phyloP scores from a whole-genome alignment of 2,797 vertebrate species.

The Pachyuromys duprasi region DNA sequence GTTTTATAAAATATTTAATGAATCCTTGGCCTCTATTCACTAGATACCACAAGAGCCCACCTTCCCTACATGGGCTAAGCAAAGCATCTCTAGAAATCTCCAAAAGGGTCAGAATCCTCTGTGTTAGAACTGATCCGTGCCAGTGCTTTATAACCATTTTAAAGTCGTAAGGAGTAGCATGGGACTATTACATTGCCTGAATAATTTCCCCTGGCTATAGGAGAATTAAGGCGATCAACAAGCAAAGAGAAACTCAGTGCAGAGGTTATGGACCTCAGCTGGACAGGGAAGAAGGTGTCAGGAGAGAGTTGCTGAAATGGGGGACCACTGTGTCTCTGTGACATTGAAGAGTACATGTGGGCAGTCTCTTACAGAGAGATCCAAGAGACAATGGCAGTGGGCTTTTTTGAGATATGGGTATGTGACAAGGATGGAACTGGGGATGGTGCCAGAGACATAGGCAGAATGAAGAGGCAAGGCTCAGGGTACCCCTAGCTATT shows the following conservation, averaged over 20 bases:
- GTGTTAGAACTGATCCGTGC: not conserved
- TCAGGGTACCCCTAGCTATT: not conserved
- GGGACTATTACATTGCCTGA: not conserved
- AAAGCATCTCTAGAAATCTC: not conserved
- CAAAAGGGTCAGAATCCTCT: not conserved
- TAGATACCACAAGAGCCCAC: not conserved
- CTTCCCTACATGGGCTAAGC: not conserved
- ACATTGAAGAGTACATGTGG: not conserved
- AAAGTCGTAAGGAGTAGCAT: fast-evolving
- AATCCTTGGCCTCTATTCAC: not conserved
- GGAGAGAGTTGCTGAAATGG: not conserved
- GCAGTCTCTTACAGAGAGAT: not conserved
- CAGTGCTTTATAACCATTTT: not conserved
- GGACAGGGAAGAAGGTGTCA: not conserved
- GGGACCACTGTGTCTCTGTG: not conserved
- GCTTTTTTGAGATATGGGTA: not conserved
- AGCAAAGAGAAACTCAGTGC: not conserved
- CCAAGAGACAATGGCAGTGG: not conserved
- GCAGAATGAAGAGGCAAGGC: not conserved
- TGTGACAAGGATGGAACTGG: not conserved
- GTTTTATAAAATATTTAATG: not conserved
- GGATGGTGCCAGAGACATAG: not conserved
- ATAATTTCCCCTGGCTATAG: not conserved
- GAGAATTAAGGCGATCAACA: not conserved
- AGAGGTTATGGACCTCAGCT: not conserved